Base-by-base conservation (phyloP, 2,888 invertebrate species). In the Sarcophaga carnaria region DNA sequence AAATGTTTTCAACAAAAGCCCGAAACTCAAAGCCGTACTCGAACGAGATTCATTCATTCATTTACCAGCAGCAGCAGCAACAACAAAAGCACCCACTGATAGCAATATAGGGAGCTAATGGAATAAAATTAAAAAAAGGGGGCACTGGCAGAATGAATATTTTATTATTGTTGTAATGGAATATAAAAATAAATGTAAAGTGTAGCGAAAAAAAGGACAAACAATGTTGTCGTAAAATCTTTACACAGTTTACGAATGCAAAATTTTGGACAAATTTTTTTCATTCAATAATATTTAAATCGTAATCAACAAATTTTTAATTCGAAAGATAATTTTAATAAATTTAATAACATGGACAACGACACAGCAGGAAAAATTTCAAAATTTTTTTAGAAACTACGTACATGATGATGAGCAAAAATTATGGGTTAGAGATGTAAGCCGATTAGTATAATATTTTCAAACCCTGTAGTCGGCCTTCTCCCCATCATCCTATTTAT, bases 1-100 rank as follows among this genome's bases (percentile, higher is more conserved):
- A 92, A 91, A 92, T 90, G 89, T 91, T 89, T 91, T 89, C 90
- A 37, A 84, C 74, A 78, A 74, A 76, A 87, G 78, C 80, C 80
- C 64, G 49, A 20, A 67, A 25, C 2, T 12, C 37, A 72, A 45
- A 71, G 70, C 47, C 76, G 10, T 66, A 45, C 47, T 70, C 54
- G 70, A 66, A 63, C 69, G 70, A 37, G 37, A 37, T 37, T 37
- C 37, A 37, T 37, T 37, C 27, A 77, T 80, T 70, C 70, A 87
- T 79, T 82, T 82, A 74, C 67, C 66, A 70, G 45, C 62, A 10
- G 37, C 37, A 10, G 10, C 37, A 8, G 8, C 22, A 69, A 17
- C 66, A 20, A 20, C 45, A 71, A 3, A 4, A 10, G 74, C 37
- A 49, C 3, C 27, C 49, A 75, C 4, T 49, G 75, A 49, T 59